phyloP scores from a whole-genome alignment of 2,113 vertebrate genomes.

The Perca fluviatilis region DNA sequence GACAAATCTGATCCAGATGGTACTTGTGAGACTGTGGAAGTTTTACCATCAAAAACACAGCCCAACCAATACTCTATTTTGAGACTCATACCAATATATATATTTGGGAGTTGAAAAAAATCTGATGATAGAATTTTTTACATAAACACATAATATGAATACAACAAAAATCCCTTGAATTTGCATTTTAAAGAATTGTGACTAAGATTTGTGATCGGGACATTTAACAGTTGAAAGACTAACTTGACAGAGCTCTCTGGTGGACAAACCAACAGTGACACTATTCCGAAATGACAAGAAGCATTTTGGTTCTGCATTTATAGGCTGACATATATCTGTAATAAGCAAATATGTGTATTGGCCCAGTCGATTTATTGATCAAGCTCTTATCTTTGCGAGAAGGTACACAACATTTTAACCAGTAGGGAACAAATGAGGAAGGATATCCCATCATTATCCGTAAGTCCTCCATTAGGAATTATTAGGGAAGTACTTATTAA shows the following conservation, averaged over 20 bases:
- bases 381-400: not conserved
- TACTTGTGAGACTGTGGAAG: not conserved
- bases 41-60: not conserved
- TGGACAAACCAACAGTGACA: not conserved
- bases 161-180: not conserved
- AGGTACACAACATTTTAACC: too few relatives aligned
- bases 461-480: too few relatives aligned
- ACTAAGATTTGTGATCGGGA: not conserved
- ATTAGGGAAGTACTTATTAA: too few relatives aligned
- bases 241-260: not conserved
- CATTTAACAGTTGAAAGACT: too few relatives aligned
- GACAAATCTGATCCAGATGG: slow-evolving; percentile 18
- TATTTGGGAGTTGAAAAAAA: too few relatives aligned
- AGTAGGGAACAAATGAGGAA: too few relatives aligned
- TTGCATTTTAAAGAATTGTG: not conserved
- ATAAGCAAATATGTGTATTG: not conserved
- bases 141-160: not conserved
- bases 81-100: not conserved
- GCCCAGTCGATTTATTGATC: not conserved
- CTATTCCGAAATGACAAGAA: not conserved
- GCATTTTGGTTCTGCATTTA: not conserved
- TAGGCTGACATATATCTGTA: too few relatives aligned
- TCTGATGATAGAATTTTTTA: not conserved
- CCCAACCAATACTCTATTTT: not conserved
- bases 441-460: too few relatives aligned